These are phyloP conservation scores for Corythornis vintsioides DNA, from an alignment of 2,113 vertebrate species.

Conservation along the genomic window DNA sequence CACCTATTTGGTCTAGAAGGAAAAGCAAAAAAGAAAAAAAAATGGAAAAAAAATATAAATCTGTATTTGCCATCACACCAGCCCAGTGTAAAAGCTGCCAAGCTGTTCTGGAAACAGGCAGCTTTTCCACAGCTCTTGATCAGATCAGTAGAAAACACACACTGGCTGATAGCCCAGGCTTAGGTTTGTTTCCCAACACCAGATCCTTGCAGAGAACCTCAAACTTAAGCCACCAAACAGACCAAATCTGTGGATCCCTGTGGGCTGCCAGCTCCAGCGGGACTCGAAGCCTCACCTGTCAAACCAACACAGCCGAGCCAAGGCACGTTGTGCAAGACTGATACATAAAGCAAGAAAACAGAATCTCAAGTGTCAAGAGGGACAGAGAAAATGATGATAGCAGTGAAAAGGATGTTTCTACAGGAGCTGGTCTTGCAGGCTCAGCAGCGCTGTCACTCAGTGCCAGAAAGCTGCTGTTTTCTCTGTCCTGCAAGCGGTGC, in stretches of 20 bases:
- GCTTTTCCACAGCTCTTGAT: not conserved
- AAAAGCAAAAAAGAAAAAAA: not conserved
- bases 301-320: not conserved
- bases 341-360: not conserved
- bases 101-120: not conserved
- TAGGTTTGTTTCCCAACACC: not conserved
- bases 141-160: conserved; percentile 3
- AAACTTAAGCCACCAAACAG: not conserved
- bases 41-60: not conserved
- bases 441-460: conserved; percentile 25
- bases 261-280: rapidly evolving
- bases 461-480: not conserved
- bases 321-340: rapidly evolving
- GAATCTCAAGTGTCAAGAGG: not conserved
- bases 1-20: not conserved
- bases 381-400: not conserved
- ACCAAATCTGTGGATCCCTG: not conserved
- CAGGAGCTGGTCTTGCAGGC: not conserved
- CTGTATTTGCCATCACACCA: not conserved
- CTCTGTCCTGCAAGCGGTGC: not conserved
- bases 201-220: not conserved
- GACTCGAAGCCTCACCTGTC: not conserved
- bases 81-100: not conserved
- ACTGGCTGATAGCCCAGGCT: not conserved
- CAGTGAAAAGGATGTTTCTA: not conserved